These are phyloP conservation scores for Gonocerus acuteangulatus DNA, from an alignment of 2,888 invertebrate species.

Conservation along the genomic window DNA sequence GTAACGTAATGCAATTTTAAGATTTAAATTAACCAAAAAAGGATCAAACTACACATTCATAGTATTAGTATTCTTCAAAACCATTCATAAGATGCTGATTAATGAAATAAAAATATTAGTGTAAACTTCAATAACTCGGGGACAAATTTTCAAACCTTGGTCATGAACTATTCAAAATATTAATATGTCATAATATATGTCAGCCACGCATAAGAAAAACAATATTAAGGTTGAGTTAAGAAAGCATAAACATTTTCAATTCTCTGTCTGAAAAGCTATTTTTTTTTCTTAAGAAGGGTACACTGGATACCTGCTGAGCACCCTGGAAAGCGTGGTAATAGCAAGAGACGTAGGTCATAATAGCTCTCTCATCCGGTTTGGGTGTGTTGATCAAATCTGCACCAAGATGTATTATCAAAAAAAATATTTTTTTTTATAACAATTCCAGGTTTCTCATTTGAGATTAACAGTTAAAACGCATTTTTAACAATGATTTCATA, in stretches of 20 bases:
- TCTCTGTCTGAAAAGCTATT: neutral
- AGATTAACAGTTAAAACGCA: too few relatives aligned
- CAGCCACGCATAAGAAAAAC: neutral
- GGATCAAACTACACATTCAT: too few relatives aligned
- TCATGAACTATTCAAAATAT: too few relatives aligned
- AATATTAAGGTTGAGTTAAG: neutral
- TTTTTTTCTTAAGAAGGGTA: slow-evolving; percentile 14
- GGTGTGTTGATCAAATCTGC: slow-evolving; percentile 99
- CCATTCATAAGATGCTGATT: too few relatives aligned
- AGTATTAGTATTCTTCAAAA: too few relatives aligned
- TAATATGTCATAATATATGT: neutral
- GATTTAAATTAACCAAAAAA: too few relatives aligned
- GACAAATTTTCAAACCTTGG: too few relatives aligned
- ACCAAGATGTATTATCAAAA: slow-evolving; percentile 22
- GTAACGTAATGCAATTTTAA: too few relatives aligned
- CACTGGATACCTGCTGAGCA: slow-evolving; percentile 77
- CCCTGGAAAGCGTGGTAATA: slow-evolving; percentile 99
- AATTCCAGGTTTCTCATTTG: neutral
- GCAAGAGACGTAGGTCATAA: slow-evolving; percentile 99
- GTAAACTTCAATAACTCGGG: too few relatives aligned
- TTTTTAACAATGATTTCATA: too few relatives aligned
- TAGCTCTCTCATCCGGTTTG: slow-evolving; percentile 99
- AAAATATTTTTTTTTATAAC: slow-evolving; percentile 10
- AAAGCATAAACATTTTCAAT: neutral
- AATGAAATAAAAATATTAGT: too few relatives aligned